Evolutionary conservation across 37 sponge, comb jelly and placozoan species (phyloP).

Genomic region (Axinella damicornis): DNA sequence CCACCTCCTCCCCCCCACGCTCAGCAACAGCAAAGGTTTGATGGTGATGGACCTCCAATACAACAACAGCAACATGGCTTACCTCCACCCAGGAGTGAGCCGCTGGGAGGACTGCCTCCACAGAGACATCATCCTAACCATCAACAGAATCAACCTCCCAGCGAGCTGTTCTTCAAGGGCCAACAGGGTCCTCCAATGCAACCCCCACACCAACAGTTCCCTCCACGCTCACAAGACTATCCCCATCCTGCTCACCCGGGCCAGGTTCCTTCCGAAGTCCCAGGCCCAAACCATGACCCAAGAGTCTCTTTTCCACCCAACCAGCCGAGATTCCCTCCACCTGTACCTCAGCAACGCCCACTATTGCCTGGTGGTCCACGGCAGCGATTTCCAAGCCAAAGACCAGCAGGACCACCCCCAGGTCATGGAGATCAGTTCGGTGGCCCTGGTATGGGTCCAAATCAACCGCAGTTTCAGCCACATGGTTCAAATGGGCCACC

Average conservation of each 20-base stretch:
- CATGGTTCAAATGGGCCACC: background rate
- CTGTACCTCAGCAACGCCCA: too few species aligned
- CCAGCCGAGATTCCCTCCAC: background rate
- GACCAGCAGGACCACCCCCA: background rate
- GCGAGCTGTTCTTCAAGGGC: slow-evolving; percentile 1
- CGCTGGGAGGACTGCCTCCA: background rate
- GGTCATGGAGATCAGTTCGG: too few species aligned
- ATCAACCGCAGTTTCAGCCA: background rate
- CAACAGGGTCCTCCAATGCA: slow-evolving; percentile 5
- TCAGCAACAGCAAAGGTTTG: background rate
- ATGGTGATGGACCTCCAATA: background rate
- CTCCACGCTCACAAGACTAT: background rate
- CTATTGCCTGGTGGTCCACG: too few species aligned
- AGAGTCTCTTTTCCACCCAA: background rate
- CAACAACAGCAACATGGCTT: background rate
- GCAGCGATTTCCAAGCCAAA: too few species aligned
- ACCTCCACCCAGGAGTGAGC: background rate
- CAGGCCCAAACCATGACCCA: too few species aligned
- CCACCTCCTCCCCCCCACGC: background rate
- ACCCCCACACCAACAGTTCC: background rate
- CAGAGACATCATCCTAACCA: background rate
- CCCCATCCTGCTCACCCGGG: background rate
- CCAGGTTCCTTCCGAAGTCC: background rate
- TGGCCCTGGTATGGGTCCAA: too few species aligned
- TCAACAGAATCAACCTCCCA: background rate